These are phyloP conservation scores for Cyaniris semiargus DNA, from an alignment of 2,888 invertebrate genomes.

Conservation along the genomic window DNA sequence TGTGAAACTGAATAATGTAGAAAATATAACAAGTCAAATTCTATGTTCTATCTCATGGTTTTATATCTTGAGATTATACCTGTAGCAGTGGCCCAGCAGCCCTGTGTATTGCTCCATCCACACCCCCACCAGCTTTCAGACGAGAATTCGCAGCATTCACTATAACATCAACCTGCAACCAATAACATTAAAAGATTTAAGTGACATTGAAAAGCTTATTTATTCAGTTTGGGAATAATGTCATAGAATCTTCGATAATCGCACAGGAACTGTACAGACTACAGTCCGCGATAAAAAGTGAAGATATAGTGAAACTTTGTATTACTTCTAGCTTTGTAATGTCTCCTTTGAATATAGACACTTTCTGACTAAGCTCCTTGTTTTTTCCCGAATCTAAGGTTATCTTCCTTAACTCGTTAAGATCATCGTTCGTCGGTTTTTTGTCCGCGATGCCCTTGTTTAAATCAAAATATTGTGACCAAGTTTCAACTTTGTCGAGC, in stretches of 20 bases:
- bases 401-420: constrained; percentile 57
- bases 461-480: constrained; percentile 74
- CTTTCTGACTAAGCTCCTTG: constrained; percentile 75
- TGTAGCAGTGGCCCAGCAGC: constrained; percentile 86
- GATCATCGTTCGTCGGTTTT: constrained; percentile 63
- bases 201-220: neutral
- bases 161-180: constrained; percentile 87
- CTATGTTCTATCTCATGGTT: too few species aligned
- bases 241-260: too few species aligned
- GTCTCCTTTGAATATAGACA: constrained; percentile 87
- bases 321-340: constrained; percentile 87
- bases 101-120: constrained; percentile 93
- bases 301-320: neutral
- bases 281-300: too few species aligned
- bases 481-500: constrained; percentile 75
- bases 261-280: too few species aligned
- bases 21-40: too few species aligned
- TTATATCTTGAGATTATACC: constrained; percentile 45
- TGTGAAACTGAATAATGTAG: too few species aligned
- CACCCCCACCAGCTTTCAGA: constrained; percentile 91
- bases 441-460: constrained; percentile 58
- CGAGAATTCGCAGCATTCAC: constrained; percentile 93
- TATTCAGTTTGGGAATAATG: neutral
- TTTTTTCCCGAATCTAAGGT: constrained; percentile 62
- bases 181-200: neutral